Base-by-base conservation (phyloP, 1,140 invertebrate genomes). In the Papilio machaon region DNA sequence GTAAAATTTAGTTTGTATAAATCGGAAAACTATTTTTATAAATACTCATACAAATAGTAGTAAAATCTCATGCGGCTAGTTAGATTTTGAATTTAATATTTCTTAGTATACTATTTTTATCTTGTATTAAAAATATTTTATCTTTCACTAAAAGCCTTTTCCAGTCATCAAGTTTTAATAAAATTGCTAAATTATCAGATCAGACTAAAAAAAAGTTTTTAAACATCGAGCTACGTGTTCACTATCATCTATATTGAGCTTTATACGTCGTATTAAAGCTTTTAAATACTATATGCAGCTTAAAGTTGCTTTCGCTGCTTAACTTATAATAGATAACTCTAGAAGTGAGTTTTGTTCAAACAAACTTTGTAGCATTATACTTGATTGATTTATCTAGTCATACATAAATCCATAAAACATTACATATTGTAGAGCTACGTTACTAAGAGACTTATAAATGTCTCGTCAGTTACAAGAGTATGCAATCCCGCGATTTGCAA, bases 261-360 rank as follows among this genome's bases (percentile, higher is more conserved):
- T 70, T 70, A 70, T 15, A 15, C 13, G 11, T 35, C 11, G 3
- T 70, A 70, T 35, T 70, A 70, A 70, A 70, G 64, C 64, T 38
- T 70, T 70, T 64, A 64, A 30, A 13, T 54, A 54, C 19, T 13
- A 30, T 64, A 64, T 64, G 60, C 23, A 64, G 60, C 60, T 64
- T 64, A 64, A 30, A 64, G 60, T 30, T 64, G 10, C 60, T 64
- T 64, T 64, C 2, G 10, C 19, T 30, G 60, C 52, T 15, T 54
- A 54, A 54, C 52, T 64, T 30, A 64, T 64, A 64, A 64, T 64
- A 30, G 19, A 64, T 64, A 64, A 64, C 60, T 64, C 30, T 23
- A 4, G n/a, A 54, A 64, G 9, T 30, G 19, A 64, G 8, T 64
- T 64, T 10, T 23, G 8, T 30, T 64, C 3, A 19, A 60, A 10